Percentiles rank a stretch among this genome's conserved stretches.
Conservation (phyloP, 2,113 vertebrate species). For the Caranx melampygus region DNA sequence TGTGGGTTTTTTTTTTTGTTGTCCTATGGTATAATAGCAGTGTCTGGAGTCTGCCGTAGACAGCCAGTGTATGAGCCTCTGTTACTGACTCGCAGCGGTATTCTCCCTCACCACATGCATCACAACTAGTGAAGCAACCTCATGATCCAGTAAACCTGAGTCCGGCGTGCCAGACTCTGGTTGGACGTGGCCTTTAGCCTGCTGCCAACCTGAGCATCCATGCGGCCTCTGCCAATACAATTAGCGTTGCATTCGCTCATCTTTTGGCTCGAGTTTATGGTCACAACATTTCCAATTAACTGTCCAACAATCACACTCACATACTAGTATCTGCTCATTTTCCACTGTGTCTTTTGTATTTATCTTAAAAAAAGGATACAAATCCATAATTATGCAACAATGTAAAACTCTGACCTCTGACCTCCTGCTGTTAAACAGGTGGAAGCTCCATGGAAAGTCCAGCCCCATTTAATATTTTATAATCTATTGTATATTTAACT, state of each 20-base stretch:
- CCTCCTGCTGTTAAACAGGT: neutral
- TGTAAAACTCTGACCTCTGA: neutral
- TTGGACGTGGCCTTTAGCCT: neutral
- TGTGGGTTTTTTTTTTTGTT: neutral
- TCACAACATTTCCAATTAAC: constrained; percentile 33
- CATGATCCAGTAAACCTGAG: neutral
- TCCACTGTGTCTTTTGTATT: neutral
- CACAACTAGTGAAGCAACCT: neutral
- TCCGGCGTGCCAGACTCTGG: constrained; percentile 1
- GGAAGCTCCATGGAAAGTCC: neutral
- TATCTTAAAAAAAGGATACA: neutral
- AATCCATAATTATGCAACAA: neutral
- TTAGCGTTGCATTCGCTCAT: neutral
- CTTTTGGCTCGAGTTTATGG: constrained; percentile 7
- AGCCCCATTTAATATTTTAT: neutral
- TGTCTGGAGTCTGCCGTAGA: constrained; percentile 1
- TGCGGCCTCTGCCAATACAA: constrained; percentile 3
- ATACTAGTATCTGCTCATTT: neutral
- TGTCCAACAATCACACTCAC: neutral
- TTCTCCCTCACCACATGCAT: constrained; percentile 1
- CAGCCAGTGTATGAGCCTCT: neutral
- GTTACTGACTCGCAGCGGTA: constrained; percentile 6
- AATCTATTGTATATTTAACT: constrained; percentile 10
- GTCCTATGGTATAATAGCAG: neutral
- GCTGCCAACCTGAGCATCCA: neutral